Base-by-base conservation (phyloP, 1,140 invertebrate species). In the Aphaenogaster ashmeadi region DNA sequence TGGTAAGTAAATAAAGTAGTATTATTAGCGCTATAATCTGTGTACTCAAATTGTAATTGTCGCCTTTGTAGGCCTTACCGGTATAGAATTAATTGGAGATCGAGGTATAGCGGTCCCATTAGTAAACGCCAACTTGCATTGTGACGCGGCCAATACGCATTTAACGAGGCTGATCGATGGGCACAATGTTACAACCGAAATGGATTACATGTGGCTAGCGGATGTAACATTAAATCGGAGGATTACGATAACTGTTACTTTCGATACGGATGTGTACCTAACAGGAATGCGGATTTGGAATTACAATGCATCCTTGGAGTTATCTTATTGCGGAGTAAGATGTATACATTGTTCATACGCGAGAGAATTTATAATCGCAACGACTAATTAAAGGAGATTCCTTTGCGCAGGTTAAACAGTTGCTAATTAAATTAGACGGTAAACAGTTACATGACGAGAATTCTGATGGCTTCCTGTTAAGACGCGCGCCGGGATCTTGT, bases 211-310 rank as follows among this genome's bases (percentile, higher is more conserved):
- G 97, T 97, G 97, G 97, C 95, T 95, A 83, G 93, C 94, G 3
- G 93, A 95, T 66, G 96, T 96, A 88, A 87, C 88, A 33, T 88
- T 93, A 3, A 95, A 95, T 0, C 90, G 87, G 36, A 69, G 15
- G 44, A 93, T 94, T 44, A 94, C 95, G 84, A 94, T 97, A 66
- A 95, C 96, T 3, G 93, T 97, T 78, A 95, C 95, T 56, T 96
- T 97, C 87, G 94, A 94, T 58, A 93, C 95, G 36, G 94, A 95
- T 41, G 94, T 94, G 50, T 95, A 96, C 89, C 93, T 97, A 58
- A 96, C 96, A 95, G 96, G 96, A 74, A 93, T 98, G 1, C 96
- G 97, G 69, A 92, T 98, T 52, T 98, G 98, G 98, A 98, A 98
- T 95, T 98, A 98, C 93, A 98, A 98, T 94, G 97, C 96, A 81